Evolutionary conservation across 2,888 invertebrate species (phyloP).

Genomic region (Calliscelio sp.): DNA sequence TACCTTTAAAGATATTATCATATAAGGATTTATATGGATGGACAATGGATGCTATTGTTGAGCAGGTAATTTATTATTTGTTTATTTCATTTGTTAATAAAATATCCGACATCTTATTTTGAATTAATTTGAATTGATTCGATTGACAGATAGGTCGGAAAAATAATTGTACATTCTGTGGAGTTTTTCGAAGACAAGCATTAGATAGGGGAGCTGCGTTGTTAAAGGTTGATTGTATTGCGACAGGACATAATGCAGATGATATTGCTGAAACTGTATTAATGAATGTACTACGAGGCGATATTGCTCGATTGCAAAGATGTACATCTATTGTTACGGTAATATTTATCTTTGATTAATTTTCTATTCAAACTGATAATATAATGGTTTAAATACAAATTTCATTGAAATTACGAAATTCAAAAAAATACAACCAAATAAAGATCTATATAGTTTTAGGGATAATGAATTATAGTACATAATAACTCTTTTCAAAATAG

Average conservation of each 20-base stretch:
- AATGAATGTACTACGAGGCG: conserved; percentile 99
- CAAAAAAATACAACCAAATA: no score
- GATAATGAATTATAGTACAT: no score
- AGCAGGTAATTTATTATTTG: conserved; percentile 88
- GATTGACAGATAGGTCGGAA: conserved; percentile 91
- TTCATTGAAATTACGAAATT: no score
- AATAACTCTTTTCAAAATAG: no score
- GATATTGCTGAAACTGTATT: conserved; percentile 99
- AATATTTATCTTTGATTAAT: conserved; percentile 78
- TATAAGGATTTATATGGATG: conserved; percentile 99
- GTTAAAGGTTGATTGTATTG: conserved; percentile 96
- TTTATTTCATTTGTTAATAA: no score
- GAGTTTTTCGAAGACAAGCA: conserved; percentile 98
- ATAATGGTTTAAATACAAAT: no score
- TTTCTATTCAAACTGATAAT: no score
- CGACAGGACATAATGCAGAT: conserved; percentile 98
- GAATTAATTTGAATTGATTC: conserved; percentile 1
- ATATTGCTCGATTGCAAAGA: conserved; percentile 96
- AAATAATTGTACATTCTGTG: conserved; percentile 99
- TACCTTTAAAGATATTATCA: conserved; percentile 97
- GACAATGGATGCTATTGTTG: conserved; percentile 99
- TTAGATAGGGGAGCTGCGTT: conserved; percentile 97
- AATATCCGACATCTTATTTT: no score
- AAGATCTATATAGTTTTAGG: no score
- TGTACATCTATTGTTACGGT: conserved; percentile 97